Conservation (phyloP, 1,140 invertebrate genomes). For the Trachelipus rathkii region DNA sequence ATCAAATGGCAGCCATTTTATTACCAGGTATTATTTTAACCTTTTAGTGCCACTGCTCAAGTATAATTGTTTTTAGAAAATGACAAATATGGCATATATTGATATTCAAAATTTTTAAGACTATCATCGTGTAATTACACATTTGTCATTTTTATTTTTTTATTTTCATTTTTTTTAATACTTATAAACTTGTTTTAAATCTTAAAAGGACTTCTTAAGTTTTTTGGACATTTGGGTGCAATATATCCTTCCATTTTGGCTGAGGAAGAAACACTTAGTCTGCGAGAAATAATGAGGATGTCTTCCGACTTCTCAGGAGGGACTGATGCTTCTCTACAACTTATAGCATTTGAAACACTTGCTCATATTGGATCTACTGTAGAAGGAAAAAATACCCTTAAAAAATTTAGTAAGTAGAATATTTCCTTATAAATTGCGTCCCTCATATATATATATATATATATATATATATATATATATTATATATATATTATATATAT, state of each 20-base stretch:
- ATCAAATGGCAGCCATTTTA: neutral
- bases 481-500: too few relatives aligned
- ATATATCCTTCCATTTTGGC: neutral
- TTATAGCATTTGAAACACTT: neutral
- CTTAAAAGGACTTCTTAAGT: neutral
- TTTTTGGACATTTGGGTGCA: neutral
- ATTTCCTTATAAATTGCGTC: too few relatives aligned
- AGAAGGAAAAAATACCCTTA: conserved; percentile 8
- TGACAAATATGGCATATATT: too few relatives aligned
- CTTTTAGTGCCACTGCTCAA: neutral
- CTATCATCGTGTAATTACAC: too few relatives aligned
- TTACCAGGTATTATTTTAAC: neutral
- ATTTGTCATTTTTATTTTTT: too few relatives aligned
- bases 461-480: too few relatives aligned
- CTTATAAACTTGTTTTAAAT: too few relatives aligned
- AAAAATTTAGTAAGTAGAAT: neutral
- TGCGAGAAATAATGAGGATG: conserved; percentile 4
- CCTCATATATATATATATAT: too few relatives aligned
- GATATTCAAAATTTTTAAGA: too few relatives aligned
- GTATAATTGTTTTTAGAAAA: too few relatives aligned
- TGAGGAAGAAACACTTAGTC: neutral
- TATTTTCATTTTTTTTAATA: too few relatives aligned
- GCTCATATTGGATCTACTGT: neutral
- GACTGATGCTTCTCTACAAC: neutral
- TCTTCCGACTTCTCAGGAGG: neutral